A percentile compares a stretch with the other conserved stretches of the same genome.
phyloP scores from a whole-genome alignment of 2,113 vertebrate genomes.

The Microtus ochrogaster region DNA sequence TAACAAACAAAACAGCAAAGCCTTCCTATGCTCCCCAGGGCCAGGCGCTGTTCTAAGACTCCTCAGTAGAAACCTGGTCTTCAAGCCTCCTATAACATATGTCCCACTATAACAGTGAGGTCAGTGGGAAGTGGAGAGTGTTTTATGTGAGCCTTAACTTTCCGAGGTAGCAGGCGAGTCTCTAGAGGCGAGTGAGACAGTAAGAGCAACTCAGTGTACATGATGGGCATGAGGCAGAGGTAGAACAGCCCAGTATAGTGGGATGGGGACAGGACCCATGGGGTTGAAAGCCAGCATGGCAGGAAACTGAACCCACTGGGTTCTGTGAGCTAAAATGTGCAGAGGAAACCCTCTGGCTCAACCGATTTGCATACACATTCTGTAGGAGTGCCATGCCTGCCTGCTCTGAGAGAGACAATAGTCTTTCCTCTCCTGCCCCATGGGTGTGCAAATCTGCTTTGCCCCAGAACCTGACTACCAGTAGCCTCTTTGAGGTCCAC shows the following conservation, averaged over 20 bases:
- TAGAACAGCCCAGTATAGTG: fast-evolving
- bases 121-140: not conserved
- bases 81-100: fast-evolving
- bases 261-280: too few species aligned
- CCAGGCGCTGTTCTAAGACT: not conserved
- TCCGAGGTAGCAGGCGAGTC: not conserved
- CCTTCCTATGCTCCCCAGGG: not conserved
- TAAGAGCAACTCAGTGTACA: not conserved
- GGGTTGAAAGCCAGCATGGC: not conserved
- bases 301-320: too few species aligned
- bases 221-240: not conserved
- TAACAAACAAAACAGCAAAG: not conserved
- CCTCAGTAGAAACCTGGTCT: fast-evolving
- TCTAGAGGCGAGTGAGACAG: not conserved
- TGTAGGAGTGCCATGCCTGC: not conserved
- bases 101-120: not conserved
- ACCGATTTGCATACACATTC: not conserved
- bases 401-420: not conserved
- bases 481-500: not conserved
- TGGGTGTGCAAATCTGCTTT: fast-evolving
- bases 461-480: not conserved
- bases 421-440: not conserved
- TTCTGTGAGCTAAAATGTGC: too few species aligned
- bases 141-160: not conserved
- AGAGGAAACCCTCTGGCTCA: not conserved